A percentile compares a stretch with the other conserved stretches of the same genome.
phyloP scores from a whole-genome alignment of 92 coral and sea anemone species.

The Scolanthus callimorphus region DNA sequence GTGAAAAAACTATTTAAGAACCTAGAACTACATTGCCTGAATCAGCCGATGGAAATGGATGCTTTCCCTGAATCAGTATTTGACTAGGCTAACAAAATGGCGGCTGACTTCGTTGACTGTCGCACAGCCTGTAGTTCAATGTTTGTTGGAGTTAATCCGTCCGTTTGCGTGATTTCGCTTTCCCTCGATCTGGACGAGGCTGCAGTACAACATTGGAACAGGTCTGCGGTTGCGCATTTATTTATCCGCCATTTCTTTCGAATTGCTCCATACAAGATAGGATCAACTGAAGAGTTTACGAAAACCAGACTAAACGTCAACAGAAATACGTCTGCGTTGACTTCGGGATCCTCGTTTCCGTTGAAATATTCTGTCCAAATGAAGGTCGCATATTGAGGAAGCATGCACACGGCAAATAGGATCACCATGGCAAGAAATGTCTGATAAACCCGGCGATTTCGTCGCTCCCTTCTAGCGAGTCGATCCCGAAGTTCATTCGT shows the following conservation, averaged over 20 bases:
- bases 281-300: background rate
- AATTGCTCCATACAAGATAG: background rate
- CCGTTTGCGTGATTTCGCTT: too few relatives aligned
- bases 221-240: too few relatives aligned
- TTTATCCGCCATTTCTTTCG: background rate
- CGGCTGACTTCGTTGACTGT: too few relatives aligned
- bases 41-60: too few relatives aligned
- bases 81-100: too few relatives aligned
- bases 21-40: too few relatives aligned
- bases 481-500: background rate
- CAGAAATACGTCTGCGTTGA: background rate
- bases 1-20: too few relatives aligned
- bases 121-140: too few relatives aligned
- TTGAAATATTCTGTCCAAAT: background rate
- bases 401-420: slow-evolving; percentile 1
- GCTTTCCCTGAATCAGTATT: too few relatives aligned
- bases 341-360: background rate
- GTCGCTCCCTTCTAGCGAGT: background rate
- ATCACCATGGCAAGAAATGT: background rate
- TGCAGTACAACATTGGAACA: too few relatives aligned
- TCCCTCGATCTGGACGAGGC: too few relatives aligned
- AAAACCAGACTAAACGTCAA: background rate
- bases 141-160: too few relatives aligned
- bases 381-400: background rate
- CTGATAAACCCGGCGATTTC: background rate